phyloP scores from a whole-genome alignment of 1,140 invertebrate species.

The Mamestra configurata region DNA sequence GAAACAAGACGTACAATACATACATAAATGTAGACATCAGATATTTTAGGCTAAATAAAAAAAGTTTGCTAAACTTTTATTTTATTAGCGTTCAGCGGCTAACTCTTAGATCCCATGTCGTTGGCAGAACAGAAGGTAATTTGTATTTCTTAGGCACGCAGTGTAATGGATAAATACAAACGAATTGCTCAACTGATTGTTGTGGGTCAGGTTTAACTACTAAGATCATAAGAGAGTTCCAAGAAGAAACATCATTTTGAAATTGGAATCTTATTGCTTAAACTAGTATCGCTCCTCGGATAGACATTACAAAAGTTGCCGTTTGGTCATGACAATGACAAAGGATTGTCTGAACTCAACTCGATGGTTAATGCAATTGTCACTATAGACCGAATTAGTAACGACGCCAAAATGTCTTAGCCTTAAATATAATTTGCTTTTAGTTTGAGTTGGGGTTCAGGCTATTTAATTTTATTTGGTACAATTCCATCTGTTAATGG shows the following conservation, averaged over 20 bases:
- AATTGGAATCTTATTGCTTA: neutral
- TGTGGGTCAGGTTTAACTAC: neutral
- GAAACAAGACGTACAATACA: neutral
- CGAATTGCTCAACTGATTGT: neutral
- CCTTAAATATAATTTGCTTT: constrained; percentile 54
- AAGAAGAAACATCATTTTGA: neutral
- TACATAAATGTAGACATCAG: neutral
- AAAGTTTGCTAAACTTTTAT: constrained; percentile 29
- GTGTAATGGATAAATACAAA: too few species aligned
- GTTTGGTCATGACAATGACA: constrained; percentile 34
- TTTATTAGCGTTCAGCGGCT: neutral
- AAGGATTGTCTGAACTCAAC: constrained; percentile 44
- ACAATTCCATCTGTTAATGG: neutral
- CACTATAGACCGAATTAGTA: constrained; percentile 53
- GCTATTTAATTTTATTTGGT: constrained; percentile 34
- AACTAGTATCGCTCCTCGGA: neutral
- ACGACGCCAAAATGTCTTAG: constrained; percentile 46
- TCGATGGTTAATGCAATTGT: constrained; percentile 50
- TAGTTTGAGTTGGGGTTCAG: constrained; percentile 49
- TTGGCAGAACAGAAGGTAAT: constrained; percentile 23
- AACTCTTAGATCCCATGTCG: neutral
- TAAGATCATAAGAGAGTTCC: neutral
- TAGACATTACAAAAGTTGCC: constrained; percentile 36
- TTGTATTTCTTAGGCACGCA: too few species aligned
- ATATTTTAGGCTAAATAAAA: neutral